Conservation (phyloP, 2,113 vertebrate genomes). For the Aphyosemion australe region DNA sequence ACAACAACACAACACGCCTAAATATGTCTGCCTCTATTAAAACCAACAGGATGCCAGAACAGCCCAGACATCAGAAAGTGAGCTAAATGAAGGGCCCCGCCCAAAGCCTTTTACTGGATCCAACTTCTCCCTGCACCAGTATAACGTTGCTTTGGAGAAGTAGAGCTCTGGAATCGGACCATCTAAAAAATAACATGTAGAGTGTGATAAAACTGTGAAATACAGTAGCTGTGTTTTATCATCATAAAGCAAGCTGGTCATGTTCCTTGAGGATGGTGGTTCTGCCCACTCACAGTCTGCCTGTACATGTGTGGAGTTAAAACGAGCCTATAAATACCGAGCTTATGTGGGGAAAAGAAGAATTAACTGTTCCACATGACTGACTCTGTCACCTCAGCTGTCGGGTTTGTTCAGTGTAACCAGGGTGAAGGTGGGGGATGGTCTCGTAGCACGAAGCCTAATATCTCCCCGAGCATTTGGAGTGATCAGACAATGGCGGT, state of each 20-base stretch:
- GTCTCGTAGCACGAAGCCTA: constrained; percentile 24
- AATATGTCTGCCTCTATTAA: constrained; percentile 48
- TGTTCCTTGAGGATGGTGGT: constrained; percentile 26
- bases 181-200: constrained; percentile 33
- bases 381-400: constrained; percentile 39
- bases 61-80: constrained; percentile 5
- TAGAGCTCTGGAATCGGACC: constrained; percentile 26
- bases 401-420: constrained; percentile 34
- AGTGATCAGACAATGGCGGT: constrained; percentile 54
- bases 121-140: not conserved
- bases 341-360: constrained; percentile 1
- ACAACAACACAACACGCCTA: constrained; percentile 49
- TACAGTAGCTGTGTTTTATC: constrained; percentile 3
- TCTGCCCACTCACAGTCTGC: constrained; percentile 45
- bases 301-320: constrained; percentile 28
- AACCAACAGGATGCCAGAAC: constrained; percentile 36
- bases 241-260: constrained; percentile 17
- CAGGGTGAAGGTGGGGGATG: not conserved
- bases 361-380: constrained; percentile 34
- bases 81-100: constrained; percentile 13
- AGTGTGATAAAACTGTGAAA: constrained; percentile 17
- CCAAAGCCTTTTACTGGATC: not conserved
- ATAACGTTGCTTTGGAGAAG: constrained; percentile 7
- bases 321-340: constrained; percentile 35
- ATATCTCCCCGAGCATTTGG: constrained; percentile 42